phyloP scores from a whole-genome alignment of 64 coral and sea anemone species.

The Astreopora myriophthalma region DNA sequence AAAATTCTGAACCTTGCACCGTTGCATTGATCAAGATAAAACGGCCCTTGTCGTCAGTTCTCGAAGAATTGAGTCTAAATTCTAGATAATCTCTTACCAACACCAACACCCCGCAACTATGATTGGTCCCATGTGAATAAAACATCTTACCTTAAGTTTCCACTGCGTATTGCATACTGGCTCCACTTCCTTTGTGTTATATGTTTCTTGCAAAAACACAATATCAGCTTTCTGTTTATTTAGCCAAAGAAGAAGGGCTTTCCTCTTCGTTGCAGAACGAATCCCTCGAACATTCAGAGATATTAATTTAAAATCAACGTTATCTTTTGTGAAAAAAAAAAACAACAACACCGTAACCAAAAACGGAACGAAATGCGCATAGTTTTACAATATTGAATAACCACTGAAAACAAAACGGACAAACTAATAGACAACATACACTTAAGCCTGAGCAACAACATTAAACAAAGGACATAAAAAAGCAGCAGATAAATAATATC shows the following conservation, averaged over 20 bases:
- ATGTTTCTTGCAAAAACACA: conserved; percentile 62
- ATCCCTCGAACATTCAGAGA: conserved; percentile 45
- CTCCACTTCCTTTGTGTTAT: conserved; percentile 54
- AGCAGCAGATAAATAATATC: no score
- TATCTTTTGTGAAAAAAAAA: not conserved
- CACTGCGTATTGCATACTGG: conserved; percentile 49
- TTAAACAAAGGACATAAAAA: no score
- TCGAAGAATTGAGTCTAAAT: conserved; percentile 11
- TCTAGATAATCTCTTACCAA: conserved; percentile 15
- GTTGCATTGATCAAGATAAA: conserved; percentile 28
- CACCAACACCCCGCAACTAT: conserved; percentile 39
- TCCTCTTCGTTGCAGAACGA: not conserved
- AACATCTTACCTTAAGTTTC: conserved; percentile 59
- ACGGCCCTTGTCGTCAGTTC: conserved; percentile 1
- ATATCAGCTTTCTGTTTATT: conserved; percentile 44
- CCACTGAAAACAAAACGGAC: no score
- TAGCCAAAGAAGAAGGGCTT: conserved; percentile 26
- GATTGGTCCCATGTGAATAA: conserved; percentile 43
- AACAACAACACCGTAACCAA: no score
- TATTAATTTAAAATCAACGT: conserved; percentile 31
- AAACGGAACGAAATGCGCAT: no score
- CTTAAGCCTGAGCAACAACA: no score
- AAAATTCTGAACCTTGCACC: conserved; percentile 39
- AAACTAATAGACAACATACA: no score
- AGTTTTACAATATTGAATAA: no score